Conservation (phyloP, 2,888 invertebrate species). For the Caenorhabditis angaria region DNA sequence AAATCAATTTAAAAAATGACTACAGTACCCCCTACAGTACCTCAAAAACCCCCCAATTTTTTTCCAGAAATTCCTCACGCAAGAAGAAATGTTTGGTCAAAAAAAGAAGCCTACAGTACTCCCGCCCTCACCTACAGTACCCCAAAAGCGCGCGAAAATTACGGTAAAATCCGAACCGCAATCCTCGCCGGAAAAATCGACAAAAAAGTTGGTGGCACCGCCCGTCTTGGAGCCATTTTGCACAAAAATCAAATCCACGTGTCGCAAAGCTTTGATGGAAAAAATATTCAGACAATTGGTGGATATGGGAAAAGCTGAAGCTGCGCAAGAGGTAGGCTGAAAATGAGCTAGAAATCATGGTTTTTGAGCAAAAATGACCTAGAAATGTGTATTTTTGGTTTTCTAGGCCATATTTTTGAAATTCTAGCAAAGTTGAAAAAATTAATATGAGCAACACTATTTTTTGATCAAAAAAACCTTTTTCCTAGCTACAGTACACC, state of each 20-base stretch:
- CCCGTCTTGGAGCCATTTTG: not conserved
- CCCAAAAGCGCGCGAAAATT: too few relatives aligned
- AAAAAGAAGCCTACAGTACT: conserved; percentile 5
- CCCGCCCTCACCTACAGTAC: too few relatives aligned
- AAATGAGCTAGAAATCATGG: too few relatives aligned
- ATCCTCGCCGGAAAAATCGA: not conserved
- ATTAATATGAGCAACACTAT: too few relatives aligned
- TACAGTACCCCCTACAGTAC: not conserved
- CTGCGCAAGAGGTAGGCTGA: not conserved
- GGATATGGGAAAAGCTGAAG: not conserved
- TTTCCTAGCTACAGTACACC: too few relatives aligned
- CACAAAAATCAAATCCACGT: not conserved
- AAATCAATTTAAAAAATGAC: too few relatives aligned
- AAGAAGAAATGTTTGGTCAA: conserved; percentile 11
- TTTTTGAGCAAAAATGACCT: too few relatives aligned
- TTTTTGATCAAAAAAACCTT: too few relatives aligned
- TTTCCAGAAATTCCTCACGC: conserved; percentile 11
- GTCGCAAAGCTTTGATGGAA: not conserved
- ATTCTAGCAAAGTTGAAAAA: too few relatives aligned
- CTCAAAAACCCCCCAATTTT: not conserved
- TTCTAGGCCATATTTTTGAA: too few relatives aligned
- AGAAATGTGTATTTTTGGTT: too few relatives aligned
- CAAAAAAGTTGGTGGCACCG: not conserved
- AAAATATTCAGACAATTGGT: not conserved
- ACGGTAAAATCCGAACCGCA: not conserved